Conservation (phyloP, 1,140 invertebrate species). For the Drosophila serrata region DNA sequence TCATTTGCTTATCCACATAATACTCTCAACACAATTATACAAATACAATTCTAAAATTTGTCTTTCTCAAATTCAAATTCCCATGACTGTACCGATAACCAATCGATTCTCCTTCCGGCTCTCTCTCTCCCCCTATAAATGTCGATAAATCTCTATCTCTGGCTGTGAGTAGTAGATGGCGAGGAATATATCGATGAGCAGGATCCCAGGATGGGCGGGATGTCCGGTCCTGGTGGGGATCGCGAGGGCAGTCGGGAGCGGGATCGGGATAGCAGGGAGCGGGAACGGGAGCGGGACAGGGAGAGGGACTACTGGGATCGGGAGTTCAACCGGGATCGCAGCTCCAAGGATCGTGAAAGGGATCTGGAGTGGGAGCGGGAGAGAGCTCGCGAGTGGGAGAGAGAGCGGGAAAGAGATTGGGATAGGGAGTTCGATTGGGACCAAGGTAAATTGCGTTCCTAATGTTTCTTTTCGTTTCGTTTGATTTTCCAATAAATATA, state of each 20-base stretch:
- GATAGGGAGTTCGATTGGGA: slow-evolving; percentile 85
- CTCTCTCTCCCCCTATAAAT: slow-evolving; percentile 49
- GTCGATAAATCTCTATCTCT: slow-evolving; percentile 11
- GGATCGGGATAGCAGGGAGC: slow-evolving; percentile 75
- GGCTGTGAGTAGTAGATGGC: slow-evolving; percentile 63
- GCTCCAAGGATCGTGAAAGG: slow-evolving; percentile 73
- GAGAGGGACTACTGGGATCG: slow-evolving; percentile 80
- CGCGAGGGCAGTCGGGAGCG: slow-evolving; percentile 73
- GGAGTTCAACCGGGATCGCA: slow-evolving; percentile 78
- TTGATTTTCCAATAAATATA: slow-evolving; percentile 54
- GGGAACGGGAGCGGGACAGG: slow-evolving; percentile 60
- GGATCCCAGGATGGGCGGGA: slow-evolving; percentile 64
- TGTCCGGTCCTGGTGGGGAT: slow-evolving; percentile 52
- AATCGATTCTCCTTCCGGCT: slow-evolving; percentile 76
- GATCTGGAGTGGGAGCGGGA: slow-evolving; percentile 82
- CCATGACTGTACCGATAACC: slow-evolving; percentile 80
- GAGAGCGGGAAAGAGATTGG: slow-evolving; percentile 85
- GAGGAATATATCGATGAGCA: slow-evolving; percentile 71
- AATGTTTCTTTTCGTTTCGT: slow-evolving; percentile 59
- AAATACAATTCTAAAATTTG: slow-evolving; percentile 83
- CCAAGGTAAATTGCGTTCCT: slow-evolving; percentile 77
- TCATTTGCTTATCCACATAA: slow-evolving; percentile 65
- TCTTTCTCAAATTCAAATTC: slow-evolving; percentile 83
- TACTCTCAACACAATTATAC: slow-evolving; percentile 59
- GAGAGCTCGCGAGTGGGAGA: slow-evolving; percentile 82